Percentiles rank a stretch among this genome's conserved stretches.
phyloP scores from a whole-genome alignment of 1,140 invertebrate genomes.

The Drosophila aff. region DNA sequence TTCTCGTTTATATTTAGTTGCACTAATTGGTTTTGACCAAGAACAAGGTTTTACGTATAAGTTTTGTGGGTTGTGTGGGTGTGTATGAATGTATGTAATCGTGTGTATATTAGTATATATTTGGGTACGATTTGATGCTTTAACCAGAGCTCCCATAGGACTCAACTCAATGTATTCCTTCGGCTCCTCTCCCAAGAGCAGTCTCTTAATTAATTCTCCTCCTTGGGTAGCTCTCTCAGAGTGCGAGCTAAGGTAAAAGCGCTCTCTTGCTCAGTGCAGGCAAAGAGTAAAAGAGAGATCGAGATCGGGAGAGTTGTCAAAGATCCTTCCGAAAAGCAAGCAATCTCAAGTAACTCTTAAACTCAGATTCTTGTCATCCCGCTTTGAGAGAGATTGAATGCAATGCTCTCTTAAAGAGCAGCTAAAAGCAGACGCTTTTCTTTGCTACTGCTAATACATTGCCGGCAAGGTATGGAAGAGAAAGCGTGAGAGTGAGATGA shows the following conservation, averaged over 20 bases:
- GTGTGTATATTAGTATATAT: conserved; percentile 13
- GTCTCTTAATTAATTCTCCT: neutral
- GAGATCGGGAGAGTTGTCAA: neutral
- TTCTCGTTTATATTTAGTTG: conserved; percentile 19
- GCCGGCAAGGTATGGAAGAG: neutral
- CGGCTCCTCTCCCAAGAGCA: neutral
- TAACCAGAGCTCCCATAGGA: neutral
- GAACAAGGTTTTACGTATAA: conserved; percentile 37
- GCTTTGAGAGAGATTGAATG: too few relatives aligned
- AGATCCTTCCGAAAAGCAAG: neutral
- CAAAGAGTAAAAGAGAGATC: neutral
- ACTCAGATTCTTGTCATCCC: too few relatives aligned
- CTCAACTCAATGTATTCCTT: neutral
- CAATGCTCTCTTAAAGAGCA: too few relatives aligned
- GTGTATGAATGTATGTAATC: neutral
- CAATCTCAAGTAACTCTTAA: neutral
- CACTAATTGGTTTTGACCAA: conserved; percentile 27
- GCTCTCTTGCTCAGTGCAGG: neutral
- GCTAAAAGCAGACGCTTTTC: too few relatives aligned
- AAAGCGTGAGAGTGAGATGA: neutral
- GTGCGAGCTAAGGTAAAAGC: neutral
- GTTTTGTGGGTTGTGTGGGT: conserved; percentile 4
- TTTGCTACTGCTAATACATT: neutral
- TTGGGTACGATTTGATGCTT: conserved; percentile 9
- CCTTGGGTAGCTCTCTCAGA: neutral